Evolutionary conservation across 2,797 vertebrate genomes (phyloP), one percentile per base, ranked within the genome.

Genomic region (Chelon labrosus): DNA sequence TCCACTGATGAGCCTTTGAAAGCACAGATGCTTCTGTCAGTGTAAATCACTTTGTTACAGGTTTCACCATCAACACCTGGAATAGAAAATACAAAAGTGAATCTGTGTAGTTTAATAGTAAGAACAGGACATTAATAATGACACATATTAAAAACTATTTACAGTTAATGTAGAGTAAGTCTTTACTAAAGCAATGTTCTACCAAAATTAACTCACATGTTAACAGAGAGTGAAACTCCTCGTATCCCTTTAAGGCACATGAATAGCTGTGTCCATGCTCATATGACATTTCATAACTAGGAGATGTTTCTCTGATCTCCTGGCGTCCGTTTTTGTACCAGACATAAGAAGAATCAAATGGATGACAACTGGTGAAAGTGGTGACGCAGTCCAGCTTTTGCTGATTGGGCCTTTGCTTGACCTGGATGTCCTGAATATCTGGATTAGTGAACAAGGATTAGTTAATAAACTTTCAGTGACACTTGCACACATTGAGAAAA

Each of bases 1-100:
- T 62, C 42, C 54, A 83, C 75, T 25, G 82, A 75, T 50, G 86
- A 84, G 20, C 83, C 79, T 66, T 51, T 61, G 11, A 60, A 9
- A 27, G 35, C 73, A 79, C 83, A 85, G 59, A 88, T 73, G 42
- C 63, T 80, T 58, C 41, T 55, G 3, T 60, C 2, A 14, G 1
- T 8, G 19, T 87, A 88, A 42, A 2, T 49, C 57, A 88, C 74
- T 38, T 4, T 55, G 66, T 61, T 59, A 22, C 85, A 88, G 3
- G 1, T 0, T 0, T 3, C 0, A 6, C 7, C 0, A 60, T 5
- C 8, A 55, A 50, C 0, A 55, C 84, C 88, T 90, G 74, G 31
- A 87, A 82, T 22, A 65, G 7, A 27, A 16, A 63, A 51, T 0
- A 0, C 1, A 10, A 8, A 47, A 8, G 7, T 52, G 20, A 13